Evolutionary conservation across 2,797 vertebrate species (phyloP), one percentile per base, ranked within the genome.

Genomic region (Chaetophractus vellerosus): DNA sequence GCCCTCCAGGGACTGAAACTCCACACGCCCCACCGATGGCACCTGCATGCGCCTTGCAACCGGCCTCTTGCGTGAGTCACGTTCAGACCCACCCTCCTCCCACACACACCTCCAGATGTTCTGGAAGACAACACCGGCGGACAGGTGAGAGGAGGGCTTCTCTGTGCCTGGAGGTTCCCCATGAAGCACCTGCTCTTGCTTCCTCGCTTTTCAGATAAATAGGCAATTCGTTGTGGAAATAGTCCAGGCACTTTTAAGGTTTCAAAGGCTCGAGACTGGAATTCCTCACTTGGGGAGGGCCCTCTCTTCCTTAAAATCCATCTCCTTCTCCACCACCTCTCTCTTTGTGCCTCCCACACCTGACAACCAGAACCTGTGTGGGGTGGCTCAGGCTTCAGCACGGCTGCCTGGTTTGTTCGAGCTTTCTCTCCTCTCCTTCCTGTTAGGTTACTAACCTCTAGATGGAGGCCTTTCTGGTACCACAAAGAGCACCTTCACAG

Each of bases 111-210:
- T 90, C 91, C 9, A 2, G 26, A 55, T 76, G 76, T 93, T 90
- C 84, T 88, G 74, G 76, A 90, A 91, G 84, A 68, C 41, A 74
- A 0, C 26, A 7, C 26, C 59, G 23, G 55, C 38, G 41, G 52
- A 61, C n/a, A n/a, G 89, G 86, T 21, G 69, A 90, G 69, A 36
- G 71, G 55, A 81, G 79, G 72, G 36, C 14, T 75, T 4, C 36
- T 95, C 86, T 97, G 57, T 88, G 48, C 64, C 48, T 36, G 19
- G 75, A 92, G n/a, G 36, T 52, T 88, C 55, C 78, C 82, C 4
- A 4, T 2, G 66, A 19, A 61, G n/a, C 33, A 41, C 31, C 81
- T 66, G 55, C 28, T 15, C 61, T 36, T 52, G 28, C 14, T 71
- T 93, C 66, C 69, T 24, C 36, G 26, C 36, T 59, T 91, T 90